Percentiles rank a stretch among this genome's conserved stretches.
Conservation (phyloP, 2,113 vertebrate species). For the Lampris incognitus region DNA sequence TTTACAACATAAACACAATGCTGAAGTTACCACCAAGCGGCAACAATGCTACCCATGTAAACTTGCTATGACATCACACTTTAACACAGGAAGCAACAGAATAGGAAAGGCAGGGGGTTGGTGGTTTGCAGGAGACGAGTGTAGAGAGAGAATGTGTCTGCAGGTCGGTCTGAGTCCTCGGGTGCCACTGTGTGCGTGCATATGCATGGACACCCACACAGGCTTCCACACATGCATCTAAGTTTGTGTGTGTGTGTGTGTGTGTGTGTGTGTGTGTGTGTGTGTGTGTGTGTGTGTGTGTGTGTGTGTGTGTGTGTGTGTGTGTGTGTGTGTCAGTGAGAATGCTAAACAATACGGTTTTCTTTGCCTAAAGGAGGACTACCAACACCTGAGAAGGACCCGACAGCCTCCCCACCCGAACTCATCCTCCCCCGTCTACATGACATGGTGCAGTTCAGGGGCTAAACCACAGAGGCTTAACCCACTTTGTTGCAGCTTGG, state of each 20-base stretch:
- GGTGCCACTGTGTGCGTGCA: not conserved
- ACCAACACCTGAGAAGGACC: conserved; percentile 54
- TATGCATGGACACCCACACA: too few species aligned
- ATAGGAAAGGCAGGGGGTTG: too few species aligned
- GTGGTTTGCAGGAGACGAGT: not conserved
- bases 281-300: conserved; percentile 12
- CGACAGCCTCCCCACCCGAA: not conserved
- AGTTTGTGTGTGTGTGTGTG: conserved; percentile 4
- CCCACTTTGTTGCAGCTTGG: conserved; percentile 44
- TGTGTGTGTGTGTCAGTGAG: conserved; percentile 24
- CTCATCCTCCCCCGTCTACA: not conserved
- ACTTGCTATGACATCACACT: not conserved
- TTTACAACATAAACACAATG: not conserved
- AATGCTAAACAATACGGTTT: conserved; percentile 49
- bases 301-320: conserved; percentile 9
- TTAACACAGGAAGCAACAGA: not conserved
- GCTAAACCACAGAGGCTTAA: conserved; percentile 53
- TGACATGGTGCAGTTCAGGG: not conserved
- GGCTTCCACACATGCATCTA: not conserved
- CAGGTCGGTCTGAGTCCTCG: conserved; percentile 1
- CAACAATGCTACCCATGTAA: not conserved
- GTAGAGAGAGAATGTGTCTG: conserved; percentile 1
- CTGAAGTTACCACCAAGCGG: not conserved
- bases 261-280: not conserved
- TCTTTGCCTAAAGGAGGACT: conserved; percentile 36